Evolutionary conservation across 2,888 invertebrate genomes (phyloP), one percentile per base, ranked within the genome.

Genomic region (Panzeria rudis): DNA sequence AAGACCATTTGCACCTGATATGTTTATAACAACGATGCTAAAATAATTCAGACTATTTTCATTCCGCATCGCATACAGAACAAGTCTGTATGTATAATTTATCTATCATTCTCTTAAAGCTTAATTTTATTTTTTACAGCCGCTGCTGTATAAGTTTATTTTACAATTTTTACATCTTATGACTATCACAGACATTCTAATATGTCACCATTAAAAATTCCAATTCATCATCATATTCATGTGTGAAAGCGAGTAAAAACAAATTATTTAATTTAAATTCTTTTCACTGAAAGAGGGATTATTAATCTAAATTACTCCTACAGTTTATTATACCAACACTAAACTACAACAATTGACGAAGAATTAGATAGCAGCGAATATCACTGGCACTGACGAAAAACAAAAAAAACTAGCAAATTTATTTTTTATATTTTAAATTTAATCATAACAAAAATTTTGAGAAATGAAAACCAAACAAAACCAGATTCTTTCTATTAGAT

Each of bases 231-330:
- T 17, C n/a, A 6, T 17, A 13, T 32, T 25, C 20, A n/a, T 69
- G 61, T 41, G 32, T 38, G 61, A 61, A 29, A 20, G 15, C 11
- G 23, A 61, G 47, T 50, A 25, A 59, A 38, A 61, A 29, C 52
- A 38, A 71, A 71, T 78, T 78, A 71, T 71, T 71, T 71, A 71
- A 78, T 78, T 78, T 69, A 78, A 78, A 78, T 78, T 71, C 61
- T 71, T 61, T 41, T 0, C 15, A n/a, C 61, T 38, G 41, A 32
- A 69, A 41, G 9, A 3, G 73, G 59, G 78, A 50, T 61, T 69
- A 69, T 69, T 61, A 78, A 52, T 62, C 52, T 78, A 69, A 78
- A 78, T 71, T 71, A 29, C 59, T 50, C 50, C 68, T 50, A 38
- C 56, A 68, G 41, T 47, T 76, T 76, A 25, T 50, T 32, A 23